phyloP scores from a whole-genome alignment of 2,797 vertebrate genomes.

The Acropternis orthonyx region DNA sequence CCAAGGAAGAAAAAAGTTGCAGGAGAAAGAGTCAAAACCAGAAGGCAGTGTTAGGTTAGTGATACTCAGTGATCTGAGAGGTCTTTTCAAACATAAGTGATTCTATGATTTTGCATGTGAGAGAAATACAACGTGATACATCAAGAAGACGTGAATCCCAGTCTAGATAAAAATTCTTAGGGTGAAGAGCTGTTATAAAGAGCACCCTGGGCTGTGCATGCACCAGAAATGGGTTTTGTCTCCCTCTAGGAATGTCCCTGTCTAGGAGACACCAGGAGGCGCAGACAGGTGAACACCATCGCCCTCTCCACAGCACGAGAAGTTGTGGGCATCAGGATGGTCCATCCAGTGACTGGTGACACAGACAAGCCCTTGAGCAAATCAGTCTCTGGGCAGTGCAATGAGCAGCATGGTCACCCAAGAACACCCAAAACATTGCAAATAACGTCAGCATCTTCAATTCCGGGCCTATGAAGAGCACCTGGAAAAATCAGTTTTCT shows the following conservation, averaged over 20 bases:
- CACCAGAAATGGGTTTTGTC: background rate
- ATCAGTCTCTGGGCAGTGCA: background rate
- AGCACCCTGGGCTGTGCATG: background rate
- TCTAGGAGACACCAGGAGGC: background rate
- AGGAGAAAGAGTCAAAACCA: background rate
- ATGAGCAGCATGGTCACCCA: background rate
- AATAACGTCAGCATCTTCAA: background rate
- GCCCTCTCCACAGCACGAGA: background rate
- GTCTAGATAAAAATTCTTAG: background rate
- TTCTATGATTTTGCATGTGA: background rate
- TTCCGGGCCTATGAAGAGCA: background rate
- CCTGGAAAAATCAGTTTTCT: background rate
- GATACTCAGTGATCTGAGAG: background rate
- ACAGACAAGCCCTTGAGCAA: background rate
- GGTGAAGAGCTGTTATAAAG: background rate
- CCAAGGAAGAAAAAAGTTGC: background rate
- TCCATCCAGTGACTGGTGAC: background rate
- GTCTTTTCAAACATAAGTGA: background rate
- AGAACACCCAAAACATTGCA: background rate
- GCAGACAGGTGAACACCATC: background rate
- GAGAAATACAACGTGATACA: background rate
- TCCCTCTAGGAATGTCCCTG: background rate
- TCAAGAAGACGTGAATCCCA: background rate
- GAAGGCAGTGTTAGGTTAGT: background rate
- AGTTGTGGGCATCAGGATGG: background rate